These are phyloP conservation scores for Pseudomyrmex pallidus DNA, from an alignment of 1,140 invertebrate species.

Conservation along the genomic window DNA sequence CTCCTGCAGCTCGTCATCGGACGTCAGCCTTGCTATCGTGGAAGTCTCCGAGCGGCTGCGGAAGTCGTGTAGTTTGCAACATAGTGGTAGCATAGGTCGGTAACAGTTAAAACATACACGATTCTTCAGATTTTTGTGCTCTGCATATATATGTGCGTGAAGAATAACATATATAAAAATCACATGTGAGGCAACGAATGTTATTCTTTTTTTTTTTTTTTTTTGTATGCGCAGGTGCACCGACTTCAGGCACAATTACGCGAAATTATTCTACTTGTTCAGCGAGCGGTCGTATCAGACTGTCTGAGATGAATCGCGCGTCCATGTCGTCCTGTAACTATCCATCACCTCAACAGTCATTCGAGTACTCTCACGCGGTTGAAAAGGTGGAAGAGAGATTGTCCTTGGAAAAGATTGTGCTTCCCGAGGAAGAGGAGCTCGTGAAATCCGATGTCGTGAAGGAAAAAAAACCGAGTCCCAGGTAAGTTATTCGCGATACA, in stretches of 20 bases:
- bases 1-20: conserved; percentile 89
- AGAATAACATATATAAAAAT: no score
- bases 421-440: conserved; percentile 69
- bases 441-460: conserved; percentile 7
- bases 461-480: conserved; percentile 30
- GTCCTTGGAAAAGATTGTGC: conserved; percentile 69
- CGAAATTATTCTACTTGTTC: conserved; percentile 81
- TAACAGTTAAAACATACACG: neutral
- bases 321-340: conserved; percentile 80
- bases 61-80: conserved; percentile 86
- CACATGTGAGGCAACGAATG: no score
- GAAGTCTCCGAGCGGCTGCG: conserved; percentile 87
- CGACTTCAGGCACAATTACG: conserved; percentile 74
- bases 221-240: conserved; percentile 1
- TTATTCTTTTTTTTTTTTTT: no score
- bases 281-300: conserved; percentile 75
- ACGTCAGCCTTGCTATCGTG: conserved; percentile 87
- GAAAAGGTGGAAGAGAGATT: conserved; percentile 54
- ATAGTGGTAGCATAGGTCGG: conserved; percentile 87
- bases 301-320: conserved; percentile 79
- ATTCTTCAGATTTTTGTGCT: neutral
- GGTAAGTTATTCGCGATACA: neutral
- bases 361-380: conserved; percentile 74
- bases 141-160: no score
- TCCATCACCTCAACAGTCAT: conserved; percentile 79